phyloP scores from a whole-genome alignment of 2,888 invertebrate species.

The Leucophenga montana region DNA sequence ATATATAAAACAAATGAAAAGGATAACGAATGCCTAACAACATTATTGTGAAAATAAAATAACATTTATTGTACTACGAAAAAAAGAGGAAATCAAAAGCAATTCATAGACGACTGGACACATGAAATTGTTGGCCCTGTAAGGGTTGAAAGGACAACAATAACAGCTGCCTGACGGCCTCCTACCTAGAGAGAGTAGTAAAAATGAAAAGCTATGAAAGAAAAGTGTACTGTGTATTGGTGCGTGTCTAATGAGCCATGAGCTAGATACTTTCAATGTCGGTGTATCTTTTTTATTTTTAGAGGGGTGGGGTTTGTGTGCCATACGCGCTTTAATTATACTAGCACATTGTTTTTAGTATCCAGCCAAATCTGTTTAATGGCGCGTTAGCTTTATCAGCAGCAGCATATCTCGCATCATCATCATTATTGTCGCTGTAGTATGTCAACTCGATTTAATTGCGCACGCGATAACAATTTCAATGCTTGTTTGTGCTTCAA shows the following conservation, averaged over 20 bases:
- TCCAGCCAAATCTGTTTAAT: not conserved
- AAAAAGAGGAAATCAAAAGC: slow-evolving; percentile 1
- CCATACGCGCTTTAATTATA: not conserved
- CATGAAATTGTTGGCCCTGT: not conserved
- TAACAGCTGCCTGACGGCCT: not conserved
- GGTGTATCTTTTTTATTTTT: too few species aligned
- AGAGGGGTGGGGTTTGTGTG: not conserved
- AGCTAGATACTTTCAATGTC: too few species aligned
- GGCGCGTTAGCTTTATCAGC: slow-evolving; percentile 7
- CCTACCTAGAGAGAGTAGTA: not conserved
- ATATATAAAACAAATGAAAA: not conserved
- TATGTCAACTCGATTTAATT: slow-evolving; percentile 16
- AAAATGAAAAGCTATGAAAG: not conserved
- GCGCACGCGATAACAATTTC: slow-evolving; percentile 19
- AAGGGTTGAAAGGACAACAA: not conserved
- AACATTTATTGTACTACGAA: not conserved
- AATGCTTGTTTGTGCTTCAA: not conserved
- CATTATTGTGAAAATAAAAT: not conserved
- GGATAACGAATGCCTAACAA: not conserved
- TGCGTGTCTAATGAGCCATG: slow-evolving; percentile 19
- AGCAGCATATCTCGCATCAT: not conserved
- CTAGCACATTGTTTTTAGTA: not conserved
- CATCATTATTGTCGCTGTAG: not conserved
- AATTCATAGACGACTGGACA: slow-evolving; percentile 13
- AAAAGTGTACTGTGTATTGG: not conserved